These are phyloP conservation scores for Thinocorus orbignyianus DNA, from an alignment of 2,113 vertebrate genomes.

Conservation along the genomic window DNA sequence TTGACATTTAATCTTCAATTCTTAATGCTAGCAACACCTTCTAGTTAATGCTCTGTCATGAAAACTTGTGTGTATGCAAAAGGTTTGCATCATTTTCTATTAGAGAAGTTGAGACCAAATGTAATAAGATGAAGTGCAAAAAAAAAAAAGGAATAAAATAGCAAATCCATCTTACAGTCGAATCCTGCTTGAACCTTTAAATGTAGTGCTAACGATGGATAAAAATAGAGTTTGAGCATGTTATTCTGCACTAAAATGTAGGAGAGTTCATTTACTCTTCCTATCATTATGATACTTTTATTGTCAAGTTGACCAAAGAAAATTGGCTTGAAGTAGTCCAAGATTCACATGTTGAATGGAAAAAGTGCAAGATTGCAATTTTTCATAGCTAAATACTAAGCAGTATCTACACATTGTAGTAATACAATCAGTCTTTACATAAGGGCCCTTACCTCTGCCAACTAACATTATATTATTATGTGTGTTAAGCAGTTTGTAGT, in stretches of 20 bases:
- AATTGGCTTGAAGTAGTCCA: neutral
- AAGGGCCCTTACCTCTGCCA: neutral
- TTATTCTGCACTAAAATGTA: neutral
- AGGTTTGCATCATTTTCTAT: neutral
- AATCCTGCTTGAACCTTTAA: neutral
- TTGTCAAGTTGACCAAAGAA: neutral
- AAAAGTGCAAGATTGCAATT: neutral
- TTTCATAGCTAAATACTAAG: neutral
- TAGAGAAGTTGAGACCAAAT: neutral
- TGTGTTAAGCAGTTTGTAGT: neutral
- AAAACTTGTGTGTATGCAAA: neutral
- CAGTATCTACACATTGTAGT: neutral
- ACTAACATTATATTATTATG: fast-evolving
- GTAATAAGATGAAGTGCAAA: neutral
- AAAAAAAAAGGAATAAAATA: neutral
- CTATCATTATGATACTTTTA: neutral
- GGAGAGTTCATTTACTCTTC: neutral
- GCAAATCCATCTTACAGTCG: neutral
- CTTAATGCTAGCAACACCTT: neutral
- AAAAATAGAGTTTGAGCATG: neutral
- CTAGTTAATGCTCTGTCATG: neutral
- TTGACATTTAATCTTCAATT: neutral
- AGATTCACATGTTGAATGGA: neutral
- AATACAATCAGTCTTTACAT: neutral
- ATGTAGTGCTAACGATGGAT: neutral